phyloP scores from a whole-genome alignment of 2,888 invertebrate species.

The Patella caerulea region DNA sequence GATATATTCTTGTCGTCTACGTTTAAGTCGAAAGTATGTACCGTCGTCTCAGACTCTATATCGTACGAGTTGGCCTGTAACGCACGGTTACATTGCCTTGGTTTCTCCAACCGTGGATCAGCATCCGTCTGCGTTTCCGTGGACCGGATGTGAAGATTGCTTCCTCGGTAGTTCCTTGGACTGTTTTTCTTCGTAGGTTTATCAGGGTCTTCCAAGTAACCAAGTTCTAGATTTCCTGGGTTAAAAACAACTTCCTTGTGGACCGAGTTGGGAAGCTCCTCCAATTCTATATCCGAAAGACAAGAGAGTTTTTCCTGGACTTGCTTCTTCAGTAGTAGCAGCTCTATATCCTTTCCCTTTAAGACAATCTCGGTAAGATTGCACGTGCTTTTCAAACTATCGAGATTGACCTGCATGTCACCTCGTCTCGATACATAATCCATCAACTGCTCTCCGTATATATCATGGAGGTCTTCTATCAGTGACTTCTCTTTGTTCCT shows the following conservation, averaged over 20 bases:
- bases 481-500: conserved; percentile 68
- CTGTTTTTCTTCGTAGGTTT: conserved; percentile 46
- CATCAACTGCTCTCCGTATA: conserved; percentile 70
- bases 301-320: conserved; percentile 69
- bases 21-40: conserved; percentile 37
- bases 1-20: conserved; percentile 24
- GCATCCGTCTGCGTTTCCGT: conserved; percentile 48
- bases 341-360: conserved; percentile 71
- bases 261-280: conserved; percentile 64
- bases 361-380: conserved; percentile 71
- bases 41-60: conserved; percentile 34
- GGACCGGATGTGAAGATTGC: conserved; percentile 28
- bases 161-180: conserved; percentile 37
- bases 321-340: conserved; percentile 71
- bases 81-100: background rate
- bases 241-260: conserved; percentile 63
- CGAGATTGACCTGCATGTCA: conserved; percentile 66
- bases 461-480: conserved; percentile 68
- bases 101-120: conserved; percentile 8
- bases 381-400: conserved; percentile 70
- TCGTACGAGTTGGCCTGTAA: conserved; percentile 24
- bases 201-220: conserved; percentile 66
- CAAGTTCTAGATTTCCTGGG: conserved; percentile 67
- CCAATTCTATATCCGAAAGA: conserved; percentile 63
- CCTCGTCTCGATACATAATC: conserved; percentile 64